These are phyloP conservation scores for Autographa gamma DNA, from an alignment of 2,888 invertebrate genomes.

Conservation along the genomic window DNA sequence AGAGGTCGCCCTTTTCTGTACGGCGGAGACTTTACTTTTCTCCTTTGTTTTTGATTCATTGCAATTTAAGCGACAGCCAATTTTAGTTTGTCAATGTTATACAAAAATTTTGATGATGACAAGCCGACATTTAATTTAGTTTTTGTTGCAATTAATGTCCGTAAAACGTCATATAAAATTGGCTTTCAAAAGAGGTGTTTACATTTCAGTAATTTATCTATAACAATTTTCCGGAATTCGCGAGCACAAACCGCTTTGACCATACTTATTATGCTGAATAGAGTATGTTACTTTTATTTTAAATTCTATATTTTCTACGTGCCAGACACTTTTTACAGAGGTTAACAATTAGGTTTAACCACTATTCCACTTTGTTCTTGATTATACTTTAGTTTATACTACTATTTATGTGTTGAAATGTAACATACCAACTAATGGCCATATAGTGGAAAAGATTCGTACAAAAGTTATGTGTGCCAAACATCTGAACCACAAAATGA, in stretches of 20 bases:
- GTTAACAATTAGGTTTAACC: too few relatives aligned
- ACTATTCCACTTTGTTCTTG: background rate
- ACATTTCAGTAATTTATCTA: background rate
- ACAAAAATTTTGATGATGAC: conserved; percentile 33
- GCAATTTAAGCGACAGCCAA: conserved; percentile 14
- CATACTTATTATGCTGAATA: background rate
- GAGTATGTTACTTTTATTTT: background rate
- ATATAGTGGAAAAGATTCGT: background rate
- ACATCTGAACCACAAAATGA: background rate
- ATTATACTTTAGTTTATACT: background rate
- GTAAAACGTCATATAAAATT: background rate
- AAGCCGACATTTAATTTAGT: conserved; percentile 23
- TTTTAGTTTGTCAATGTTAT: conserved; percentile 16
- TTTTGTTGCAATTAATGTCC: conserved; percentile 5
- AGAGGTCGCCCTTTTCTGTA: conserved; percentile 29
- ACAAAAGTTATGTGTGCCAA: background rate
- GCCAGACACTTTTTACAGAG: background rate
- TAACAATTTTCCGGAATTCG: background rate
- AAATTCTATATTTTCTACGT: background rate
- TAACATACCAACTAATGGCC: too few relatives aligned
- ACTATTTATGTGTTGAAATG: background rate
- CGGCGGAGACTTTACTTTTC: conserved; percentile 38
- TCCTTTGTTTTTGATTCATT: conserved; percentile 53
- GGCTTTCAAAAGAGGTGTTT: background rate
- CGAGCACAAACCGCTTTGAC: background rate